These are phyloP conservation scores for Frankliniella fusca DNA, from an alignment of 2,888 invertebrate genomes.

Conservation along the genomic window DNA sequence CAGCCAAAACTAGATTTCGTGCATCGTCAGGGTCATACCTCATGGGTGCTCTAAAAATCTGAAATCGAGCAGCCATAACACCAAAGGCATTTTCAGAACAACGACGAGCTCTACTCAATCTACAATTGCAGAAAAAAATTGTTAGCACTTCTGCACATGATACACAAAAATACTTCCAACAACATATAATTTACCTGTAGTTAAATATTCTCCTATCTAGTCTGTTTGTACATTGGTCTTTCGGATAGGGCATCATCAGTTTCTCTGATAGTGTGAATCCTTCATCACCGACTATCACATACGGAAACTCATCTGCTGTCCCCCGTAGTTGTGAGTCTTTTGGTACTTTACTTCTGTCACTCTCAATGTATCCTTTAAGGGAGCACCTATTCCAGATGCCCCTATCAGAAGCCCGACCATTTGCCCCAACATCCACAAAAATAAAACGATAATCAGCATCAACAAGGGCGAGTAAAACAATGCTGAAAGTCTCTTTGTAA, in stretches of 20 bases:
- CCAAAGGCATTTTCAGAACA: constrained; percentile 32
- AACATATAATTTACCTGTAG: constrained; percentile 30
- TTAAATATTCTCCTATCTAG: constrained; percentile 32
- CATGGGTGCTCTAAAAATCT: constrained; percentile 27
- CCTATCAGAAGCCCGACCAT: constrained; percentile 38
- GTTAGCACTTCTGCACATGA: too few species aligned
- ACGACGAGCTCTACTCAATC: neutral
- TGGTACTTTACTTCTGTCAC: neutral
- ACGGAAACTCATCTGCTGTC: too few species aligned
- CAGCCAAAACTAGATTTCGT: neutral
- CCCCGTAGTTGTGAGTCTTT: too few species aligned
- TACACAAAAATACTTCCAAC: neutral
- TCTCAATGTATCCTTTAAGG: constrained; percentile 27
- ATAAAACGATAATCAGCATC: constrained; percentile 33
- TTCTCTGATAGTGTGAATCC: constrained; percentile 30
- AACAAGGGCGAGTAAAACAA: constrained; percentile 37
- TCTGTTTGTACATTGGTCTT: neutral
- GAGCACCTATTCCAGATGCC: constrained; percentile 35
- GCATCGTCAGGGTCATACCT: constrained; percentile 30
- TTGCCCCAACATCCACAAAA: constrained; percentile 39
- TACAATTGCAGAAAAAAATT: too few species aligned
- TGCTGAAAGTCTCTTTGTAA: constrained; percentile 40
- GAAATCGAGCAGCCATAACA: constrained; percentile 17
- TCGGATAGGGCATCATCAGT: constrained; percentile 31
- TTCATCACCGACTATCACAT: constrained; percentile 33